Base-by-base conservation (phyloP, 2,797 vertebrate genomes). In the Danio aesculapii region DNA sequence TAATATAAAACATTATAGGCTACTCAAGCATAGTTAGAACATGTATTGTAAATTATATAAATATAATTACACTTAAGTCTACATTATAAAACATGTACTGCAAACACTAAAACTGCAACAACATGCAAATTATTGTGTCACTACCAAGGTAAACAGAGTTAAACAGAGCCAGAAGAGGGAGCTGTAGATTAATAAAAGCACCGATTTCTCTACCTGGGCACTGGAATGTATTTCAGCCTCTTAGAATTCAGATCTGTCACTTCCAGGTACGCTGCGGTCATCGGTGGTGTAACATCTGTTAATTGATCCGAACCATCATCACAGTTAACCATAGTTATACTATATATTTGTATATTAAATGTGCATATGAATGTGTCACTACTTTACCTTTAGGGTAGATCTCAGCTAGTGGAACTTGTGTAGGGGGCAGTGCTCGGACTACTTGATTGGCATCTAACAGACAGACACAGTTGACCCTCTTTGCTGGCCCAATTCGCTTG, bases 191-290 rank as follows among this genome's bases (percentile, higher is more conserved):
- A 17, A 81, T 4, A 2, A 77, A 62, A 46, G 4, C 16, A 46
- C 14, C 39, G 5, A 30, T 30, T 39, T 17, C 12, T 79, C 94
- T 95, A 99, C 98, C 97, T 95, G 0, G 97, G 97, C 68, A 99
- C 90, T 19, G 97, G 94, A 85, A 99, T 95, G 69, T 99, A 99
- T 91, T 98, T 98, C 76, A 99, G 88, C 90, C 96, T 99, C 89
- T 99, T 99, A 67, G 95, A 93, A 88, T 93, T 97, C 75, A 99
- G 94, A 84, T 99, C 98, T 1, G 96, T 96, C 86, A 99, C 95
- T 91, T 99, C 98, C 92, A 99, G 91, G 88, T 96, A 99, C 7
- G 96, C 97, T 61, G 97, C 93, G 21, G 94, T 91, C 88, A 94
- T 85, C 14, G 96, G 97, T 82, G 96, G 97, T 6, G 93, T 95